Evolutionary conservation across 2,888 invertebrate genomes (phyloP).

Genomic region (Chirona hameri): DNA sequence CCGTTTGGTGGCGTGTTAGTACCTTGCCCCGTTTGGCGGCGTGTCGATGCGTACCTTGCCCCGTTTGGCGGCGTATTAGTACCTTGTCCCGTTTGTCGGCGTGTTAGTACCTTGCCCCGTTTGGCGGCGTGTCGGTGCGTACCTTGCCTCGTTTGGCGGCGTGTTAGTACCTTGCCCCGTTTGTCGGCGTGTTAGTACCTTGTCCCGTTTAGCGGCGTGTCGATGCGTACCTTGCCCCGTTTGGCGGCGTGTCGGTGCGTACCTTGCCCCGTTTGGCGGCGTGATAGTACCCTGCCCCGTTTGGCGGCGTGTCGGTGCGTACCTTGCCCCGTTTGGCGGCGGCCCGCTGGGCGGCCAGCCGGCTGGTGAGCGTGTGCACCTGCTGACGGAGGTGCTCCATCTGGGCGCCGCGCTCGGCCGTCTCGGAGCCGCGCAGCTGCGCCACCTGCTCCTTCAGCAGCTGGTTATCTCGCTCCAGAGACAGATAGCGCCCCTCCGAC

Average conservation of each 20-base stretch:
- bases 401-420: not conserved
- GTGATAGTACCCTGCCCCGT: not conserved
- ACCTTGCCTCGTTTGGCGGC: too few species aligned
- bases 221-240: not conserved
- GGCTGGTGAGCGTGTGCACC: not conserved
- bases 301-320: not conserved
- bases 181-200: not conserved
- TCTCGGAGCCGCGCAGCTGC: not conserved
- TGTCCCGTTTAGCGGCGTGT: not conserved
- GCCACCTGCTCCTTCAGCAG: not conserved
- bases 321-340: not conserved
- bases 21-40: conserved; percentile 1
- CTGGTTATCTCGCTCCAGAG: not conserved
- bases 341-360: conserved; percentile 1
- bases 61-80: not conserved
- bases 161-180: too few species aligned
- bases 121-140: not conserved
- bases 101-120: conserved; percentile 3
- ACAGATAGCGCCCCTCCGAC: not conserved
- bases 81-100: too few species aligned
- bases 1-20: not conserved
- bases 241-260: not conserved
- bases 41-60: not conserved
- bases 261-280: conserved; percentile 1
- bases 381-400: not conserved